These are phyloP conservation scores for Ara ararauna DNA, from an alignment of 2,797 vertebrate genomes.

Conservation along the genomic window DNA sequence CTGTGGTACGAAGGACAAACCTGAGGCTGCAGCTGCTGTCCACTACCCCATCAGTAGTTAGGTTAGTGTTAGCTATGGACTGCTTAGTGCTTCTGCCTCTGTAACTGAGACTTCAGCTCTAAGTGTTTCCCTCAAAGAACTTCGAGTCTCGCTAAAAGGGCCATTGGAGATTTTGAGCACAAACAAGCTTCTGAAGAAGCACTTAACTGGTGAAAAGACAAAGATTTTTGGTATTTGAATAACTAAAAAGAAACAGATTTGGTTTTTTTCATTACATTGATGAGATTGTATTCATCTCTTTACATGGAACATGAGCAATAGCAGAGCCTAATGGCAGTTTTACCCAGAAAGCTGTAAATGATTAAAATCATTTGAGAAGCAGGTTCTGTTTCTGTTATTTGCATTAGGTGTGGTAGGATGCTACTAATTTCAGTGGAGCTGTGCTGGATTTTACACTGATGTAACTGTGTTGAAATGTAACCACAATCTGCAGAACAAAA, in stretches of 20 bases:
- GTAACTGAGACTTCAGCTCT: not conserved
- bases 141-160: not conserved
- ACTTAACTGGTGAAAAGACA: not conserved
- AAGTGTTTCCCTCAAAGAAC: not conserved
- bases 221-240: not conserved
- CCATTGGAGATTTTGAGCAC: constrained; percentile 2
- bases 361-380: not conserved
- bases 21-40: not conserved
- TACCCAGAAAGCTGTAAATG: not conserved
- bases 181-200: constrained; percentile 27
- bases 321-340: not conserved
- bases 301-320: not conserved
- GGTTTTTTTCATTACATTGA: not conserved
- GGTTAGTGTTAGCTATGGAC: not conserved
- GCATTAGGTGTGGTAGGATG: not conserved
- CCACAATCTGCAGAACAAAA: not conserved
- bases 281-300: not conserved
- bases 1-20: not conserved
- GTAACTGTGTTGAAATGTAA: not conserved
- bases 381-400: not conserved
- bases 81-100: not conserved
- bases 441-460: not conserved
- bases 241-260: not conserved
- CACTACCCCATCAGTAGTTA: not conserved
- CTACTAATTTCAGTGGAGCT: not conserved